Conservation (phyloP, 2,888 invertebrate genomes). For the Acanthosepion pharaonis region DNA sequence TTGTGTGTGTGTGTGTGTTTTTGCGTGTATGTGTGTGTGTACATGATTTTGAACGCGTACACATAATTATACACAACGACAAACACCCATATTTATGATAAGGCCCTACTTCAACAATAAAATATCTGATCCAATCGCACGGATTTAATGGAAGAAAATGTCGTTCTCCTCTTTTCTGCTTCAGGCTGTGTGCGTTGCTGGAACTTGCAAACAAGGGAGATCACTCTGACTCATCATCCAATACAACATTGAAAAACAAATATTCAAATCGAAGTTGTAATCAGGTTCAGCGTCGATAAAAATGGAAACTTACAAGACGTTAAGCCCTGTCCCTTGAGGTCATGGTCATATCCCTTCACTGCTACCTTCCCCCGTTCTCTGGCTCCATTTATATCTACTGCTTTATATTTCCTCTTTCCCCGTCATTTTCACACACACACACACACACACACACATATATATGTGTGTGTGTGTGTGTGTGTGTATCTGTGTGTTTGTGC, state of each 20-base stretch:
- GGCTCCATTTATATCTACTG: neutral
- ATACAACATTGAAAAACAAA: neutral
- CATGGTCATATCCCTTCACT: neutral
- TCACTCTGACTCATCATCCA: neutral
- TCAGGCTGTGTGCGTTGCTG: neutral
- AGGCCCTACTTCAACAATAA: neutral
- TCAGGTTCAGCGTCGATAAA: constrained; percentile 1
- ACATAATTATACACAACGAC: neutral
- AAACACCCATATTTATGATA: neutral
- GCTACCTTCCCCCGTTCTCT: neutral
- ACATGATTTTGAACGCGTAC: no score
- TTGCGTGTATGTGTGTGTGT: neutral
- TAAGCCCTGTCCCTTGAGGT: neutral
- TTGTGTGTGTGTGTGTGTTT: neutral
- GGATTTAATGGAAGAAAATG: neutral
- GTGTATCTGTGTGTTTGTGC: no score
- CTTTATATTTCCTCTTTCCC: neutral
- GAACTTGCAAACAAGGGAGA: neutral
- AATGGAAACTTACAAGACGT: neutral
- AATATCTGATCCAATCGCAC: neutral
- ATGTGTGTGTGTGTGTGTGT: no score
- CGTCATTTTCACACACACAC: neutral
- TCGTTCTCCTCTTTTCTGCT: neutral
- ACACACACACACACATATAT: no score
- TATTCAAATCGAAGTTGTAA: neutral